Conservation (phyloP, 2,888 invertebrate genomes). For the Diadromus collaris region DNA sequence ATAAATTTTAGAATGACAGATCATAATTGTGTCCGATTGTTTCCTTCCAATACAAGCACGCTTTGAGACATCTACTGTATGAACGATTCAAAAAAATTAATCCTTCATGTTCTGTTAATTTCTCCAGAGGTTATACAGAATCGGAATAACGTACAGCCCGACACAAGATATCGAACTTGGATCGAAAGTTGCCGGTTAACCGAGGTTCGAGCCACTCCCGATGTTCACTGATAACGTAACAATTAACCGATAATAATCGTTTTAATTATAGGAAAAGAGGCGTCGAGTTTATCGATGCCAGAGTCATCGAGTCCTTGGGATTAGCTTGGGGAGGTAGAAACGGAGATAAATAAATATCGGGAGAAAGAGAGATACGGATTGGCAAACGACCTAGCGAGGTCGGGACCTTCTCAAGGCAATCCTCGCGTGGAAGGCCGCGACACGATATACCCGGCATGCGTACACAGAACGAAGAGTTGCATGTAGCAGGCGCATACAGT, state of each 20-base stretch:
- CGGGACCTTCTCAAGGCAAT: constrained; percentile 66
- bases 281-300: constrained; percentile 26
- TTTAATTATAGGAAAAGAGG: constrained; percentile 31
- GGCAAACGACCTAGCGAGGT: constrained; percentile 63
- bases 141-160: too few relatives aligned
- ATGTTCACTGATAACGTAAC: neutral
- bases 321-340: constrained; percentile 49
- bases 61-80: too few relatives aligned
- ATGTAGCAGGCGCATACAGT: constrained; percentile 36
- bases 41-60: neutral
- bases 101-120: neutral
- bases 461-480: constrained; percentile 45
- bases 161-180: too few relatives aligned
- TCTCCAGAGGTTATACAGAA: too few relatives aligned
- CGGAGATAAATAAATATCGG: constrained; percentile 23
- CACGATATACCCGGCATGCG: constrained; percentile 42
- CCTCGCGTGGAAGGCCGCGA: constrained; percentile 62
- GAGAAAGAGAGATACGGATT: constrained; percentile 45
- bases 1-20: neutral
- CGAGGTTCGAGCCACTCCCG: neutral
- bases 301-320: constrained; percentile 57
- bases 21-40: neutral
- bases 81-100: too few relatives aligned
- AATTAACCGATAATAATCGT: constrained; percentile 1
- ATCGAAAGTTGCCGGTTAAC: too few relatives aligned